Conservation (phyloP, 2,113 vertebrate species). For the Nerophis ophidion region DNA sequence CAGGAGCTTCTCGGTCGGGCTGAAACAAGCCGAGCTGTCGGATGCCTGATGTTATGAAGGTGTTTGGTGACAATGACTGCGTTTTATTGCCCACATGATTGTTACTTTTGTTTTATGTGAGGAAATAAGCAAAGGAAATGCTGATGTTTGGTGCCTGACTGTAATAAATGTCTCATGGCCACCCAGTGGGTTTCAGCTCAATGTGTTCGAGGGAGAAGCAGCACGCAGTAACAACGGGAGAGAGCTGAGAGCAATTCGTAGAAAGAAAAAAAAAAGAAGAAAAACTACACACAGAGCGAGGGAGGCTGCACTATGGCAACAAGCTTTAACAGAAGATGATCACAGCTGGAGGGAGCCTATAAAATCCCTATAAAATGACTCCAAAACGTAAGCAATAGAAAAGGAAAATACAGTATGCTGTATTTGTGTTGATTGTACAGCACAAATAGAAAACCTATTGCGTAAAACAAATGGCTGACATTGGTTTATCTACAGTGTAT, state of each 20-base stretch:
- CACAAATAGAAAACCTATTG: too few species aligned
- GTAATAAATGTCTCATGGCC: background rate
- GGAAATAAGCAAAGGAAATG: background rate
- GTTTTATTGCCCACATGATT: background rate
- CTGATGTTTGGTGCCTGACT: background rate
- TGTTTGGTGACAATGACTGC: background rate
- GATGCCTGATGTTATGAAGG: background rate
- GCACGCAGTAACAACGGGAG: slow-evolving; percentile 8
- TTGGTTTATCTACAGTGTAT: too few species aligned
- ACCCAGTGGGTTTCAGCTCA: slow-evolving; percentile 8
- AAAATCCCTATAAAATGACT: background rate
- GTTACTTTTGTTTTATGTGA: background rate
- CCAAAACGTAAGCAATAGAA: background rate
- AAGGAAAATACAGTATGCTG: too few species aligned
- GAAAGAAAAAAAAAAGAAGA: background rate
- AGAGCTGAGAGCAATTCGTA: background rate
- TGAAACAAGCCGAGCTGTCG: background rate
- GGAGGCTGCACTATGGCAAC: slow-evolving; percentile 7
- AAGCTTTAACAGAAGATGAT: background rate
- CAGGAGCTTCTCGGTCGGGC: background rate
- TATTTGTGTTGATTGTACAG: too few species aligned
- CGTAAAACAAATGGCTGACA: too few species aligned
- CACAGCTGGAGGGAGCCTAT: background rate
- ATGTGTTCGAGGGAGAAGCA: slow-evolving; percentile 10
- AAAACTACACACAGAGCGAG: slow-evolving; percentile 1